A percentile compares a stretch with the other conserved stretches of the same genome.
Evolutionary conservation across 35 echinoderm and acorn worm genomes (phyloP).

Genomic region (Patiria miniata): DNA sequence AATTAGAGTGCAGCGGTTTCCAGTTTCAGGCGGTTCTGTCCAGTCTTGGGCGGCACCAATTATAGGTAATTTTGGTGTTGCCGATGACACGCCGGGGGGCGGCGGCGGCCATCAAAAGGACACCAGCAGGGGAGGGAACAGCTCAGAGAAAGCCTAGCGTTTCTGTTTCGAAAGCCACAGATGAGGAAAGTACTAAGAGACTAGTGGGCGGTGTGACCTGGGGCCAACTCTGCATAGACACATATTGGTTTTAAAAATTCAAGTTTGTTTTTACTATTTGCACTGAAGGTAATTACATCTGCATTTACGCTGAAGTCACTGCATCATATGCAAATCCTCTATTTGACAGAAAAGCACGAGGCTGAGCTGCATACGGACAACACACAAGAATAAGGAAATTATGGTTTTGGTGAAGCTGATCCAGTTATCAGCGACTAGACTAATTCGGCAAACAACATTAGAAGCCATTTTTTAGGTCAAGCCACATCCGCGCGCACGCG

Average conservation of each 20-base stretch:
- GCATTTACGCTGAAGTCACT: too few relatives aligned
- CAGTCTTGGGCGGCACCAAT: slow-evolving; percentile 3
- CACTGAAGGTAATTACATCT: not conserved
- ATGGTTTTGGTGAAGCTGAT: too few relatives aligned
- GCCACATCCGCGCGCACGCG: too few relatives aligned
- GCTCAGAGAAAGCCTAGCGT: slow-evolving; percentile 14
- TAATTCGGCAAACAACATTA: too few relatives aligned
- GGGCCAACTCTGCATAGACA: not conserved
- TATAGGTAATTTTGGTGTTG: slow-evolving; percentile 20
- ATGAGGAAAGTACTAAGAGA: not conserved
- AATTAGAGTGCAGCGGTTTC: slow-evolving; percentile 3
- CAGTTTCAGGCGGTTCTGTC: not conserved
- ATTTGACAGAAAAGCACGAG: too few relatives aligned
- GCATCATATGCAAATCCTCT: too few relatives aligned
- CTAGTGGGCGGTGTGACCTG: not conserved
- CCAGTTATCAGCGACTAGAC: too few relatives aligned
- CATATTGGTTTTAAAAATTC: slow-evolving; percentile 32
- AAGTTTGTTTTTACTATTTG: slow-evolving; percentile 10
- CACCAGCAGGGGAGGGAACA: slow-evolving; percentile 13
- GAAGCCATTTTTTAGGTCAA: too few relatives aligned
- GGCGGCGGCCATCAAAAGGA: not conserved
- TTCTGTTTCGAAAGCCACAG: slow-evolving; percentile 3
- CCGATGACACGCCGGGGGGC: slow-evolving; percentile 18
- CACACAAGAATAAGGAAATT: too few relatives aligned
- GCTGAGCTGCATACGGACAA: too few relatives aligned